phyloP scores from a whole-genome alignment of 1,140 invertebrate genomes.

The Heterodera schachtii region DNA sequence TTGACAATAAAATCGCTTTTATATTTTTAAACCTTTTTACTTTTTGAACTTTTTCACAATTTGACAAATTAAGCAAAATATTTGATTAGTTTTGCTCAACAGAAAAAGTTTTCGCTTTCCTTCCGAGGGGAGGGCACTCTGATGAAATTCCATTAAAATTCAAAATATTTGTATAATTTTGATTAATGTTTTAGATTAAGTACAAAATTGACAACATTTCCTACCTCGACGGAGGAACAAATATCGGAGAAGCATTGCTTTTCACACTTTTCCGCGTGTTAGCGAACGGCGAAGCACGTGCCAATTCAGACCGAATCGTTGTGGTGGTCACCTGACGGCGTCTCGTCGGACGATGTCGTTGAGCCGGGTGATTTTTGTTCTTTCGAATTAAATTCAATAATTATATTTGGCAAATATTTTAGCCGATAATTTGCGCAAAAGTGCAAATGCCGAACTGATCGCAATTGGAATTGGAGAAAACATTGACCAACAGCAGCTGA shows the following conservation, averaged over 20 bases:
- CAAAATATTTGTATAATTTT: not conserved
- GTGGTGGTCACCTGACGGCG: constrained; percentile 63
- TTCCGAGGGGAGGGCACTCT: no score
- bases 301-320: constrained; percentile 58
- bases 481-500: not conserved
- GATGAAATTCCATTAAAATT: not conserved
- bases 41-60: no score
- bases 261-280: constrained; percentile 49
- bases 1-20: no score
- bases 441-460: not conserved
- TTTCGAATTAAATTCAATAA: no score
- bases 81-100: no score
- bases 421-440: not conserved
- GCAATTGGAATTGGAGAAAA: not conserved
- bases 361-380: constrained; percentile 36
- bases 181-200: not conserved
- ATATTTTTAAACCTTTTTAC: no score
- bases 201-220: constrained; percentile 31
- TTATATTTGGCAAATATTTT: not conserved
- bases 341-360: constrained; percentile 63
- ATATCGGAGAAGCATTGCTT: constrained; percentile 58
- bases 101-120: no score
- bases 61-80: no score
- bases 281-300: constrained; percentile 56
- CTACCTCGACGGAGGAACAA: constrained; percentile 61